Base-by-base conservation (phyloP, 1,140 invertebrate species). In the Triops longicaudatus region DNA sequence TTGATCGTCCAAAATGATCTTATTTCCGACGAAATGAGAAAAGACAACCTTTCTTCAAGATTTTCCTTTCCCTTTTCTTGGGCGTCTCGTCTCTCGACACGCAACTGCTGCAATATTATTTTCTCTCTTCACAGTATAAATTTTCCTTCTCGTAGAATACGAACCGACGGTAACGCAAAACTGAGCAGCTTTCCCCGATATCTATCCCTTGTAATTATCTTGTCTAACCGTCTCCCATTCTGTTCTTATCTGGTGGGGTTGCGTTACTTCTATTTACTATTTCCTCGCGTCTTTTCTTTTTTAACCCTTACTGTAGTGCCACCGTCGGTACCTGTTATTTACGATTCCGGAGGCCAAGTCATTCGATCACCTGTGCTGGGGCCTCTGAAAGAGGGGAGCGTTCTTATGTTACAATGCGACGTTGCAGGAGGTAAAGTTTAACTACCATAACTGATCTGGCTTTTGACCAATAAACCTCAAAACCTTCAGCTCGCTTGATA, bases 381-480 rank as follows among this genome's bases (percentile, higher is more conserved):
- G 26, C 73, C 76, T 22, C 26, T 77, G 72, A 41, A 41, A 17
- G 31, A 74, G 37, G 72, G 43, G 12, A 37, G 72, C 22, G 26
- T 27, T 71, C 63, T 72, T 26, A 73, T 77, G 72, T 73, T 77
- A 12, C 76, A 73, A 26, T 77, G 76, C 72, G 72, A 73, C 10
- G 76, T 77, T 12, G 31, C 42, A 17, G 76, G 76, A 14, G 76
- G 76, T 26, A 77, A 77, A 77, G 50, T 63, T 63, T 22, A 63
- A 37, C 31, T 9, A 22, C 50, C 50, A 63, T 22, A 63, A 63
- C 10, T 63, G 7, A 37, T 37, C 7, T 4, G 31, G 31, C 31
- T 4, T 37, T 37, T 37, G 31, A 37, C 31, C 31, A 37, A 37
- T 37, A 37, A 37, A 37, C 2, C 31, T 37, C 31, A 7, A 37